Conservation (phyloP, 2,113 vertebrate genomes). For the Misgurnus mizolepis region DNA sequence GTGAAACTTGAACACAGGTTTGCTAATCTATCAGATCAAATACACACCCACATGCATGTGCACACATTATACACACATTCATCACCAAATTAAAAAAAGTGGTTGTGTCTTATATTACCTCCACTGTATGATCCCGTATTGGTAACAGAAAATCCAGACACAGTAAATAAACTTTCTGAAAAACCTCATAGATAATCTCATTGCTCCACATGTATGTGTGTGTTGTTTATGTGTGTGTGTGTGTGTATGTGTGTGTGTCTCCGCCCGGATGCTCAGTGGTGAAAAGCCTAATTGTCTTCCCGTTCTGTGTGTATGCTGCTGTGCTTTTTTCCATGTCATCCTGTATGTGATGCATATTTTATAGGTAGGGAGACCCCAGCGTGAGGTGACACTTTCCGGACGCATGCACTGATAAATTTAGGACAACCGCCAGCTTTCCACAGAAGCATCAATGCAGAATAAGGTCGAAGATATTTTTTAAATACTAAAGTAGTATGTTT, state of each 20-base stretch:
- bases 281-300: conserved; percentile 24
- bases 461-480: not conserved
- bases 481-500: too few species aligned
- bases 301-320: conserved; percentile 12
- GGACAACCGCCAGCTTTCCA: conserved; percentile 48
- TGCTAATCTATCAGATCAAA: conserved; percentile 36
- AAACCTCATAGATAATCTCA: not conserved
- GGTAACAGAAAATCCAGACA: conserved; percentile 37
- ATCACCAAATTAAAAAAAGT: conserved; percentile 16
- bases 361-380: conserved; percentile 48
- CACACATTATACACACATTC: conserved; percentile 20
- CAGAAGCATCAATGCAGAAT: not conserved
- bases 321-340: conserved; percentile 38
- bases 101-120: conserved; percentile 28
- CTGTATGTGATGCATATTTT: conserved; percentile 52
- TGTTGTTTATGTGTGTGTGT: not conserved
- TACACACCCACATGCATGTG: conserved; percentile 2
- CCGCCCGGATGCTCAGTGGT: conserved; percentile 5
- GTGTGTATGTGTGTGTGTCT: not conserved
- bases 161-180: conserved; percentile 5
- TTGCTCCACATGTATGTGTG: not conserved
- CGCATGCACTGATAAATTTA: conserved; percentile 45
- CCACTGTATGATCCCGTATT: conserved; percentile 18
- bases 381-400: conserved; percentile 44
- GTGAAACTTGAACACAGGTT: conserved; percentile 16